Conservation (phyloP, 1,140 invertebrate genomes). For the Trichonephila clavipes region DNA sequence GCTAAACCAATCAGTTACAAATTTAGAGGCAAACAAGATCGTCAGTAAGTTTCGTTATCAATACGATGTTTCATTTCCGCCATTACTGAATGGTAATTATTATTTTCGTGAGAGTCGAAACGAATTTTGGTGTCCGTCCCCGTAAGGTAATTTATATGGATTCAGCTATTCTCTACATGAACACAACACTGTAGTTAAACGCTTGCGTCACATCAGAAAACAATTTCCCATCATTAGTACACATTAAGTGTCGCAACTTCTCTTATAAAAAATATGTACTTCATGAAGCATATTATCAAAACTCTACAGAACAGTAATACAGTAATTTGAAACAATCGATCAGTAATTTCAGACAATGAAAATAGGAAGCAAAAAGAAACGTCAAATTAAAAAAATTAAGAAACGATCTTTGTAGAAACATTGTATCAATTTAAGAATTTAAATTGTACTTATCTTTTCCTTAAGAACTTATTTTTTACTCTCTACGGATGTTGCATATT, state of each 20-base stretch:
- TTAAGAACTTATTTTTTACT: background rate
- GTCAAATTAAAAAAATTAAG: background rate
- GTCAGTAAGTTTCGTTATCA: background rate
- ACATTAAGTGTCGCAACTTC: background rate
- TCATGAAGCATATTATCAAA: background rate
- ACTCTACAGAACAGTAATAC: background rate
- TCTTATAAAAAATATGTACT: background rate
- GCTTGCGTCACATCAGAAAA: background rate
- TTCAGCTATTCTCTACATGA: background rate
- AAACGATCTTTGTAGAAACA: background rate
- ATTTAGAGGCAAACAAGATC: conserved; percentile 7
- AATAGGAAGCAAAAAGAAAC: background rate
- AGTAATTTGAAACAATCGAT: background rate
- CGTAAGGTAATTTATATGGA: background rate
- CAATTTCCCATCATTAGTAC: background rate
- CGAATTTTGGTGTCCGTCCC: background rate
- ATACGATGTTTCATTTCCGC: background rate
- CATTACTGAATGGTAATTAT: background rate
- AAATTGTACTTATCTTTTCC: background rate
- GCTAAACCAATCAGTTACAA: background rate
- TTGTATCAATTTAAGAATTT: conserved; percentile 6
- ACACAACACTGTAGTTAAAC: background rate
- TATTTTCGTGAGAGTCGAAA: background rate
- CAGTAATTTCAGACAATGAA: background rate
- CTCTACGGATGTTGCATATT: background rate